Evolutionary conservation across 2,113 vertebrate genomes (phyloP).

Genomic region (Delphinus delphis): DNA sequence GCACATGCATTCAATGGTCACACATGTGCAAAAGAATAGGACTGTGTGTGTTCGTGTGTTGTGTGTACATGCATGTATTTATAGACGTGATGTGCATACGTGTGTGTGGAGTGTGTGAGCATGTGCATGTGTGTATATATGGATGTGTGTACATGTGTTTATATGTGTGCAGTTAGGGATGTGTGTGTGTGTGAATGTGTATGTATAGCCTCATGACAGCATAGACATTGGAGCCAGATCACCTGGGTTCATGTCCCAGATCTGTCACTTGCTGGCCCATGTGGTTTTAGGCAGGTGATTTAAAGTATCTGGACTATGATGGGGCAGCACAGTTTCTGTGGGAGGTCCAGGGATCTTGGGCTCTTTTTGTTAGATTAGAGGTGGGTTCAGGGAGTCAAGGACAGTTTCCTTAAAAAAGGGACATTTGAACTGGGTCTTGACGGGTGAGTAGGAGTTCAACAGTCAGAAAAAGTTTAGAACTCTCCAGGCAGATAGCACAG

Average conservation of each 20-base stretch:
- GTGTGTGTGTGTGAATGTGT: background rate
- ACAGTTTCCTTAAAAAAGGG: background rate
- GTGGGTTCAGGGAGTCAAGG: background rate
- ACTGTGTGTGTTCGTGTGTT: background rate
- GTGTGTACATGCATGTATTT: rapidly evolving
- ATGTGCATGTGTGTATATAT: background rate
- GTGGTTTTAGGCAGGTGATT: background rate
- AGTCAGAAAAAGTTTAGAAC: background rate
- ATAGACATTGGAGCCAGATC: background rate
- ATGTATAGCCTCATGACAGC: background rate
- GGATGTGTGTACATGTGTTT: background rate
- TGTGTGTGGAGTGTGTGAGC: background rate
- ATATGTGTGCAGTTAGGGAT: background rate
- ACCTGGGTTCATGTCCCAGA: background rate
- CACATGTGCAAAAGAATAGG: background rate
- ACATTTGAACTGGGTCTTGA: background rate
- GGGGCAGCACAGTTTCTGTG: background rate
- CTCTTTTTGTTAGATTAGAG: background rate
- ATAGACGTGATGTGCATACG: rapidly evolving
- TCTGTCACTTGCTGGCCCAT: background rate
- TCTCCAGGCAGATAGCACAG: background rate
- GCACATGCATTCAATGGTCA: background rate
- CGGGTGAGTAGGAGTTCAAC: background rate
- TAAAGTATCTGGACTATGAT: background rate
- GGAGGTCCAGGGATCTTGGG: too few species aligned